Evolutionary conservation across 2,888 invertebrate species (phyloP), one percentile per base, ranked within the genome.

Genomic region (Norana najaformis): DNA sequence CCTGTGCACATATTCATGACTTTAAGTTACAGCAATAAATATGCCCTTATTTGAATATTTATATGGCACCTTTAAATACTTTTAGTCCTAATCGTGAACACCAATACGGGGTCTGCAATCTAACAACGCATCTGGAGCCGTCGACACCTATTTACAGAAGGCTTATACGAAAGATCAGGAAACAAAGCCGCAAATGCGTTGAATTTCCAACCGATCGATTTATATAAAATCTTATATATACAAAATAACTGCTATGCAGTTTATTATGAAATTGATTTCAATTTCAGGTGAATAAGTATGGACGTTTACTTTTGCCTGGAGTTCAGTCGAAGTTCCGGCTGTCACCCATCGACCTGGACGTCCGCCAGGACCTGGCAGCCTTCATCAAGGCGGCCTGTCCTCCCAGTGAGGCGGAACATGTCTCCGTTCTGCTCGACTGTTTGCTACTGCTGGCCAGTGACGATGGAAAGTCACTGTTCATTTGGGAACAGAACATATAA

Each of bases 261-360:
- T 69, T n/a, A 69, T 11, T 23, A 47, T 23, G 47, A 23, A 20
- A 13, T 69, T 69, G 13, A 37, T 85, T 36, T 23, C 23, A 37
- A 20, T 35, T 85, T 85, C 85, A 85, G 85, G 35, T 85, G 85
- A 36, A 35, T 37, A 85, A 85, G 36, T 85, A 85, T 35, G 85
- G 85, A 23, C 85, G 85, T 16, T 20, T 36, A 20, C 14, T 35
- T 11, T 8, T 36, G 18, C 14, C 85, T 23, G 23, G 6, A 20
- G 20, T 11, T 18, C 35, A 85, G 85, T 8, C 36, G 37, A 36
- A 36, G 37, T 85, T 85, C 37, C 20, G 6, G 18, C 20, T 36
- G 85, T 85, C 36, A 8, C 85, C 85, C 35, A 23, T 85, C 37
- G 85, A 85, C 37, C 36, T 37, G 85, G 85, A 85, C 6, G 85